phyloP scores from a whole-genome alignment of 2,888 invertebrate genomes.

The Lucinisca nassula region DNA sequence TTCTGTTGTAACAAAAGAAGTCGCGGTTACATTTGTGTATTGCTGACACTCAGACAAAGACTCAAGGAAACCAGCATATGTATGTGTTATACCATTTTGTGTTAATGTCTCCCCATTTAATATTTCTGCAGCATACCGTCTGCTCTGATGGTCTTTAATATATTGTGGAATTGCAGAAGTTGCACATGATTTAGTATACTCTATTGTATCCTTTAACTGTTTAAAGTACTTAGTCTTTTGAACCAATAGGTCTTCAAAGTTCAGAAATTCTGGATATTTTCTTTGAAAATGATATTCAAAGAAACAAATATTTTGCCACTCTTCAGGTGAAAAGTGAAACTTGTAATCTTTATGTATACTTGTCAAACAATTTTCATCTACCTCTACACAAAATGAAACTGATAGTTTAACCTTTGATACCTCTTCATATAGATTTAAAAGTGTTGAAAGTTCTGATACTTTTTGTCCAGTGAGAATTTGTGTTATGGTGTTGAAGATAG shows the following conservation, averaged over 20 bases:
- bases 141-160: not conserved
- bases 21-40: not conserved
- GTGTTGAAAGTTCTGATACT: not conserved
- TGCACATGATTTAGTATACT: not conserved
- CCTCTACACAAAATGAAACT: not conserved
- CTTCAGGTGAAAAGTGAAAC: not conserved
- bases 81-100: not conserved
- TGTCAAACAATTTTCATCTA: not conserved
- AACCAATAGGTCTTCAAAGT: not conserved
- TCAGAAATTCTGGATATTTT: not conserved
- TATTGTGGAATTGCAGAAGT: not conserved
- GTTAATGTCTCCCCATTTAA: not conserved
- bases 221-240: not conserved
- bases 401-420: not conserved
- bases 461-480: not conserved
- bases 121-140: not conserved
- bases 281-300: not conserved
- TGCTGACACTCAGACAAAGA: too few relatives aligned
- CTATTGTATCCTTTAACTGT: not conserved
- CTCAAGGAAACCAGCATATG: not conserved
- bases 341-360: not conserved
- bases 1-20: not conserved
- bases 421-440: not conserved
- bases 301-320: not conserved
- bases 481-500: not conserved